Evolutionary conservation across 2,888 invertebrate genomes (phyloP).

Genomic region (Synanthedon tipuliformis): DNA sequence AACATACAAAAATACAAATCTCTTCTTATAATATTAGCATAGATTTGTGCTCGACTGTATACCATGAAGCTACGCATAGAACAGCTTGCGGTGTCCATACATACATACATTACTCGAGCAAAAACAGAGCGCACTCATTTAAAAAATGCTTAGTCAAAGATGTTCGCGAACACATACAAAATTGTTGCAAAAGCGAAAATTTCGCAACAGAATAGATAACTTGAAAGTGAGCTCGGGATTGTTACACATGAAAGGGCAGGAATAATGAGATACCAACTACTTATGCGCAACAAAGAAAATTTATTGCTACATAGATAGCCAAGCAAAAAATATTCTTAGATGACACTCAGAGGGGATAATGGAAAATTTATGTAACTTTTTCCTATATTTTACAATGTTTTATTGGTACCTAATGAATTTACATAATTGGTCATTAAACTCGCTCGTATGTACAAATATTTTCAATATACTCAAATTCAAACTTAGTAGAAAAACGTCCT

Average conservation of each 20-base stretch:
- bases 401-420: no score
- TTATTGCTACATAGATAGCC: conserved; percentile 4
- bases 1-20: no score
- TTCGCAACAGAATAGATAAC: conserved; percentile 15
- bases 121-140: background rate
- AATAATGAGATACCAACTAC: conserved; percentile 54
- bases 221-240: conserved; percentile 18
- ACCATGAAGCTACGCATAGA: no score
- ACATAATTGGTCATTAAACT: no score
- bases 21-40: no score
- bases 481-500: no score
- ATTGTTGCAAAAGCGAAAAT: conserved; percentile 1
- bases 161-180: background rate
- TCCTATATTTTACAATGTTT: no score
- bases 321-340: background rate
- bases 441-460: no score
- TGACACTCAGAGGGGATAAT: background rate
- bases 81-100: no score
- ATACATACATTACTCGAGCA: no score
- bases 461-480: no score
- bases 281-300: conserved; percentile 31
- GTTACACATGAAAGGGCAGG: conserved; percentile 47
- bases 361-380: background rate
- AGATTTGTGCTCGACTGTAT: no score
- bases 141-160: background rate